Conservation (phyloP, 2,797 vertebrate genomes). For the Helostoma temminkii region DNA sequence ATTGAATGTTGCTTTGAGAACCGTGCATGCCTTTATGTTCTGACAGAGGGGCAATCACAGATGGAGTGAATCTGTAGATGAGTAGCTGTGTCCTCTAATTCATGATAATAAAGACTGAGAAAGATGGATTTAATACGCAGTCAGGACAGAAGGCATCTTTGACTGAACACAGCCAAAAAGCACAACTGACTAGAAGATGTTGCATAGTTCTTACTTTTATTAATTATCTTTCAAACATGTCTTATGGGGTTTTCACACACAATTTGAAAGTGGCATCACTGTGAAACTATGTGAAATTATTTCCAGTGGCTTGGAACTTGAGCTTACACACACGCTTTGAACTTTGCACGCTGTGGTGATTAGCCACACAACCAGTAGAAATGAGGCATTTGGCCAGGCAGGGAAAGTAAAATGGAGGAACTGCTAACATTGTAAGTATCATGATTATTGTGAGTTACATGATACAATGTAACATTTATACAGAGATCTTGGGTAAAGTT, state of each 20-base stretch:
- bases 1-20: constrained; percentile 61
- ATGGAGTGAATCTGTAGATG: constrained; percentile 19
- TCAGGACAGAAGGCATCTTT: constrained; percentile 23
- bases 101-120: constrained; percentile 38
- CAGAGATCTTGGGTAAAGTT: too few relatives aligned
- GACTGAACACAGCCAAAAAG: constrained; percentile 14
- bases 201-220: neutral
- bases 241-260: neutral
- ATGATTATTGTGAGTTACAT: too few relatives aligned
- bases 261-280: neutral
- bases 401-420: too few relatives aligned
- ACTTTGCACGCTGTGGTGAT: too few relatives aligned
- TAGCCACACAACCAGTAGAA: too few relatives aligned
- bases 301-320: too few relatives aligned
- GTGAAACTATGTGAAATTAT: too few relatives aligned
- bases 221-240: neutral
- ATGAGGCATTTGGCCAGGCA: too few relatives aligned
- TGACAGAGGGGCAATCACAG: constrained; percentile 33
- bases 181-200: neutral
- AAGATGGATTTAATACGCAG: constrained; percentile 37
- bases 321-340: too few relatives aligned
- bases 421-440: too few relatives aligned
- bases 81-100: constrained; percentile 44
- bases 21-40: constrained; percentile 35
- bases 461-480: too few relatives aligned